A percentile compares a stretch with the other conserved stretches of the same genome.
Conservation (phyloP, 2,113 vertebrate genomes). For the Siphamia tubifer region DNA sequence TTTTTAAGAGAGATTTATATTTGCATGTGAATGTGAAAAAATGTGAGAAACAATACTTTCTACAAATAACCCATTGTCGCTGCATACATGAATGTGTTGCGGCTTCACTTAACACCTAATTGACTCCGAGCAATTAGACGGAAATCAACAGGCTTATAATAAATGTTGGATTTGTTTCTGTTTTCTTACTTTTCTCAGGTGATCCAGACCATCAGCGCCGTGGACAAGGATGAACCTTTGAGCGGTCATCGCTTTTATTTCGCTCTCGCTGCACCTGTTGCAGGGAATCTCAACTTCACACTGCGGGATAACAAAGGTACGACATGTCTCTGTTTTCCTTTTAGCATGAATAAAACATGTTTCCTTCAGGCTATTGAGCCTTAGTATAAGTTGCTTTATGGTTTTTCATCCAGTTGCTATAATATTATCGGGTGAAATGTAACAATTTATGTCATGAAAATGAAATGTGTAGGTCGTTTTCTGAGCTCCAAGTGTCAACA, state of each 20-base stretch:
- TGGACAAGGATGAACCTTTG: conserved; percentile 92
- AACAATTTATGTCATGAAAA: too few species aligned
- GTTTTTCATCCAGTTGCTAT: too few species aligned
- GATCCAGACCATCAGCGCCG: conserved; percentile 95
- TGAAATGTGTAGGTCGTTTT: not conserved
- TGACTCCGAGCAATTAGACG: not conserved
- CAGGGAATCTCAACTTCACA: conserved; percentile 92
- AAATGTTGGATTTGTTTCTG: not conserved
- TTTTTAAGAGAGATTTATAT: conserved; percentile 36
- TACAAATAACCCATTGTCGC: not conserved
- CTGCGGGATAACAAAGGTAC: conserved; percentile 94
- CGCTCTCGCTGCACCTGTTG: conserved; percentile 82
- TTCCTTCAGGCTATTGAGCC: not conserved
- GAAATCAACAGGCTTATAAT: not conserved
- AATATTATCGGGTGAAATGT: too few species aligned
- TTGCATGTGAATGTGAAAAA: not conserved
- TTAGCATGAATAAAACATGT: too few species aligned
- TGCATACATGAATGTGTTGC: not conserved
- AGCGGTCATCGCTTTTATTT: conserved; percentile 93
- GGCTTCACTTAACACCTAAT: conserved; percentile 14
- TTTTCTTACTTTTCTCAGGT: conserved; percentile 74
- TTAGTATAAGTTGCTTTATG: not conserved
- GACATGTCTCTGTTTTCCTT: not conserved
- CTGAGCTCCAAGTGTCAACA: not conserved
- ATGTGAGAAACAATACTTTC: not conserved